phyloP scores from a whole-genome alignment of 2,888 invertebrate genomes.

The Steinernema hermaphroditum region DNA sequence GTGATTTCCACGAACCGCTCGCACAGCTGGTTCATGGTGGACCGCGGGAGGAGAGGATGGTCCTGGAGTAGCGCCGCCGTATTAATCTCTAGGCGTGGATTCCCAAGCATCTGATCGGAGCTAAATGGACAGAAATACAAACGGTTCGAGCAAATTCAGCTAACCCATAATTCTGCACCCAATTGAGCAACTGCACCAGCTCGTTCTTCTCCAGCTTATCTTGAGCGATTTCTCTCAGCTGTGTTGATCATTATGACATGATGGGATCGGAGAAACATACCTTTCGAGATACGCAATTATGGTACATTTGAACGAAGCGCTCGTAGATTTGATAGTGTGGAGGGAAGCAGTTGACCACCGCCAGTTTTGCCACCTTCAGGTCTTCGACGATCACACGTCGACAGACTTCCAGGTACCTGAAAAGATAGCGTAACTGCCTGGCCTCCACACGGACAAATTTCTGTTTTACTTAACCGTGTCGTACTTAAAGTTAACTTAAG shows the following conservation, averaged over 20 bases:
- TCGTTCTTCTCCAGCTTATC: slow-evolving; percentile 92
- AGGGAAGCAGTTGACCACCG: slow-evolving; percentile 84
- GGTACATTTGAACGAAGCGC: slow-evolving; percentile 90
- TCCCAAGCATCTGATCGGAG: slow-evolving; percentile 79
- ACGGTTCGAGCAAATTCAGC: too few relatives aligned
- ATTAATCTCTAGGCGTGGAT: slow-evolving; percentile 77
- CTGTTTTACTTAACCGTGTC: too few relatives aligned
- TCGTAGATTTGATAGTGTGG: slow-evolving; percentile 89
- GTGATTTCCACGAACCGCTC: slow-evolving; percentile 68
- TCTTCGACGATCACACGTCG: slow-evolving; percentile 60
- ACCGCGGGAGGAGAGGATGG: slow-evolving; percentile 78
- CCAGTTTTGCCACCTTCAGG: slow-evolving; percentile 65
- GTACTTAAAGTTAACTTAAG: too few relatives aligned
- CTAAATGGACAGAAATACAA: too few relatives aligned
- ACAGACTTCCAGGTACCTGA: slow-evolving; percentile 78
- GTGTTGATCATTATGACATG: too few relatives aligned
- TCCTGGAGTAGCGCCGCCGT: slow-evolving; percentile 69
- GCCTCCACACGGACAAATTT: too few relatives aligned
- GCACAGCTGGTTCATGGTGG: slow-evolving; percentile 78
- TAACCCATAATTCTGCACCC: slow-evolving; percentile 84
- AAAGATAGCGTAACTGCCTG: too few relatives aligned
- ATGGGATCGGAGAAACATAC: slow-evolving; percentile 46
- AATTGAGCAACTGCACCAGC: slow-evolving; percentile 87
- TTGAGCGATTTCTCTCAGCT: slow-evolving; percentile 83
- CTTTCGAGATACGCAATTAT: slow-evolving; percentile 74